Evolutionary conservation across 1,140 invertebrate genomes (phyloP).

Genomic region (Telenomus remus): DNA sequence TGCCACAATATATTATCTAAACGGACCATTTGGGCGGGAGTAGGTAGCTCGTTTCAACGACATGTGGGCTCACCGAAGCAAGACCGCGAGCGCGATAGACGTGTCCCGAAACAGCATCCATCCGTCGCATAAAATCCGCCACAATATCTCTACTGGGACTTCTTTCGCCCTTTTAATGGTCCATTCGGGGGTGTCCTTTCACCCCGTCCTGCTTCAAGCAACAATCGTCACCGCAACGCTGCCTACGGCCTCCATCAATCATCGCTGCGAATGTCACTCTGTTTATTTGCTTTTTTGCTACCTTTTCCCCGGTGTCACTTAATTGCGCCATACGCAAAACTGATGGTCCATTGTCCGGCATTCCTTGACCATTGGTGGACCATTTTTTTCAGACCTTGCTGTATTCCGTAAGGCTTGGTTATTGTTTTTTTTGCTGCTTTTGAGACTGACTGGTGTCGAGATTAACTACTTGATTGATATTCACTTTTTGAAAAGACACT

Average conservation of each 20-base stretch:
- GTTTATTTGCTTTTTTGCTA: constrained; percentile 43
- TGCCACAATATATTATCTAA: constrained; percentile 60
- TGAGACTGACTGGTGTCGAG: too few relatives aligned
- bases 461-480: too few relatives aligned
- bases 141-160: constrained; percentile 64
- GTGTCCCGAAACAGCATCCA: constrained; percentile 56
- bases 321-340: constrained; percentile 30
- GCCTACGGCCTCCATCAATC: constrained; percentile 59
- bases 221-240: constrained; percentile 52
- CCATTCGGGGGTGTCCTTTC: constrained; percentile 55
- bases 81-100: constrained; percentile 63
- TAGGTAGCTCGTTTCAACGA: constrained; percentile 60
- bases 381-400: too few relatives aligned
- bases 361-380: too few relatives aligned
- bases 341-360: constrained; percentile 13
- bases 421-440: too few relatives aligned
- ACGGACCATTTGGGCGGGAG: constrained; percentile 68
- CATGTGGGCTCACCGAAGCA: constrained; percentile 72
- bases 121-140: constrained; percentile 56
- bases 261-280: constrained; percentile 48
- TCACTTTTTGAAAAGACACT: too few relatives aligned
- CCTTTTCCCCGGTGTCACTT: constrained; percentile 17
- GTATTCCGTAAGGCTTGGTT: too few relatives aligned
- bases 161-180: constrained; percentile 63
- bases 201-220: constrained; percentile 53